Percentiles rank a stretch among this genome's conserved stretches.
Evolutionary conservation across 1,140 invertebrate genomes (phyloP).

Genomic region (Zaprionus taronus): DNA sequence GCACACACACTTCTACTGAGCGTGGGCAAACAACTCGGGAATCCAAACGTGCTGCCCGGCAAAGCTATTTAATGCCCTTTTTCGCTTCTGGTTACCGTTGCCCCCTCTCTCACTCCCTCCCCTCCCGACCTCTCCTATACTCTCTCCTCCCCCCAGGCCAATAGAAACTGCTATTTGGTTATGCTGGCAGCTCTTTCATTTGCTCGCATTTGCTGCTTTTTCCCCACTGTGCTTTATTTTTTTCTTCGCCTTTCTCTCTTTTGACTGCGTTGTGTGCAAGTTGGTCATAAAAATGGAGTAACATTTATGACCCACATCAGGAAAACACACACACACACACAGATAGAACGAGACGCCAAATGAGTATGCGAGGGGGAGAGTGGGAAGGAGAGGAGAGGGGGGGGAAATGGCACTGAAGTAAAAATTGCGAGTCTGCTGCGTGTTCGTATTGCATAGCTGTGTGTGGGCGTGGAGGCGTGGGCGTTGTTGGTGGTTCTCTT

Average conservation of each 20-base stretch:
- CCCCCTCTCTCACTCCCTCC: neutral
- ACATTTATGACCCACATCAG: constrained; percentile 83
- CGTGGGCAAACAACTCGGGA: neutral
- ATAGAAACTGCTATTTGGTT: constrained; percentile 68
- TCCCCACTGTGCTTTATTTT: constrained; percentile 35
- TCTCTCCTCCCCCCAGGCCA: constrained; percentile 26
- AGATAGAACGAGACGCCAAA: constrained; percentile 46
- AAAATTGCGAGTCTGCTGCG: constrained; percentile 41
- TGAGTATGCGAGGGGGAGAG: constrained; percentile 9
- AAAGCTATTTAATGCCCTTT: constrained; percentile 70
- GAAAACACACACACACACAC: constrained; percentile 13
- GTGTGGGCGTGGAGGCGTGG: neutral
- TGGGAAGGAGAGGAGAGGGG: too few relatives aligned
- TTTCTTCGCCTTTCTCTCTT: constrained; percentile 30
- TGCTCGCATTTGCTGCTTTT: constrained; percentile 27
- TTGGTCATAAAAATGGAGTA: constrained; percentile 82
- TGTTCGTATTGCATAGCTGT: constrained; percentile 27
- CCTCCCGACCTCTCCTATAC: neutral
- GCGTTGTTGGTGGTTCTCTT: neutral
- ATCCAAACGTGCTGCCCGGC: constrained; percentile 39
- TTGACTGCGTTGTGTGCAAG: constrained; percentile 67
- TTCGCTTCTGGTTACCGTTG: constrained; percentile 40
- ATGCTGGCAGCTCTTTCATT: constrained; percentile 78
- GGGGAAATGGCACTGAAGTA: constrained; percentile 13
- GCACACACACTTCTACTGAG: constrained; percentile 6